Evolutionary conservation across 2,888 invertebrate species (phyloP).

Genomic region (Drosophila histrio): DNA sequence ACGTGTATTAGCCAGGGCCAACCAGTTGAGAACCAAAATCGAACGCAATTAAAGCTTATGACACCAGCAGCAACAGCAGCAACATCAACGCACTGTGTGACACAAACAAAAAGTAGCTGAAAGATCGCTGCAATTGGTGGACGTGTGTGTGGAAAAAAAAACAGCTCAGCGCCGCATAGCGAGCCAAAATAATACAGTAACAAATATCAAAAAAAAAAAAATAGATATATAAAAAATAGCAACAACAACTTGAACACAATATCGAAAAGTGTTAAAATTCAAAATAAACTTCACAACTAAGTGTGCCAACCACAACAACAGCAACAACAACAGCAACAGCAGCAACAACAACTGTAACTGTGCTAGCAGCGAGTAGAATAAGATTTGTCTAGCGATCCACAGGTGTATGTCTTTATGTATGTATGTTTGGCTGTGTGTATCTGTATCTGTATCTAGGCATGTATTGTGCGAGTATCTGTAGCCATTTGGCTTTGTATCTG

Average conservation of each 20-base stretch:
- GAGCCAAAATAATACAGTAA: constrained; percentile 33
- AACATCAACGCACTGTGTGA: constrained; percentile 24
- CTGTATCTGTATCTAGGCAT: constrained; percentile 9
- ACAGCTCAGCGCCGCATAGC: constrained; percentile 61
- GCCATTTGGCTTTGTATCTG: not conserved
- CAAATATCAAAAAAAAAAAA: constrained; percentile 40
- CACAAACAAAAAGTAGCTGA: constrained; percentile 42
- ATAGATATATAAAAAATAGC: constrained; percentile 40
- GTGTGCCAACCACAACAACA: constrained; percentile 66
- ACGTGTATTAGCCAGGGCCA: constrained; percentile 67
- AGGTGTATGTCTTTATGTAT: constrained; percentile 32
- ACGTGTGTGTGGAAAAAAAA: constrained; percentile 69
- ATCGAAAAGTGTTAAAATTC: constrained; percentile 75
- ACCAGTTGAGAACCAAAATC: constrained; percentile 71
- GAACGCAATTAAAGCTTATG: constrained; percentile 72
- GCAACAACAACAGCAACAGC: constrained; percentile 36
- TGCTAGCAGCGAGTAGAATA: constrained; percentile 37
- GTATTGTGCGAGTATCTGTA: constrained; percentile 7
- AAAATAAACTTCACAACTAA: constrained; percentile 77
- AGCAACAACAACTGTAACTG: constrained; percentile 36
- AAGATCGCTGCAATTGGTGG: constrained; percentile 54
- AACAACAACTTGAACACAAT: constrained; percentile 48
- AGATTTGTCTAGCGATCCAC: constrained; percentile 35
- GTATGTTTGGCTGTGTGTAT: not conserved
- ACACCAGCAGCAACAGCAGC: constrained; percentile 49